Percentiles rank a stretch among this genome's conserved stretches.
Evolutionary conservation across 2,888 invertebrate genomes (phyloP).

Genomic region (Lycophotia porphyrea): DNA sequence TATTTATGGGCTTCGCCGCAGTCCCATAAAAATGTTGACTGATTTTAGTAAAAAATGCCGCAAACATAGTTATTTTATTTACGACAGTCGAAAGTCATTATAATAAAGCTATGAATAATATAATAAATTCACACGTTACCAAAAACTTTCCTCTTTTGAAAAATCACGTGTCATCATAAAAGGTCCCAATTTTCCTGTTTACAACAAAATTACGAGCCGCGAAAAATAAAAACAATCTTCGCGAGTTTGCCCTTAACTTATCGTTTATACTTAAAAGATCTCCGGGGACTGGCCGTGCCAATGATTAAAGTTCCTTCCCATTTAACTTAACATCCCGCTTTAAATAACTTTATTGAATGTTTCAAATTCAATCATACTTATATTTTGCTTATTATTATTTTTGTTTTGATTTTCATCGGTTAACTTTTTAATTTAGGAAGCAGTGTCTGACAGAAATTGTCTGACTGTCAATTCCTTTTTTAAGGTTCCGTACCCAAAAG

Average conservation of each 20-base stretch:
- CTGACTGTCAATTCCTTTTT: no score
- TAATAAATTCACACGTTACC: neutral
- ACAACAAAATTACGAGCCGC: constrained; percentile 25
- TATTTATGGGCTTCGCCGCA: neutral
- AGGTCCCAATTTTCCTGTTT: constrained; percentile 31
- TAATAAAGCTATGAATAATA: neutral
- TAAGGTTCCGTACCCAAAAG: no score
- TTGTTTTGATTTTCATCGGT: neutral
- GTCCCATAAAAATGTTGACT: neutral
- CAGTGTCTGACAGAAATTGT: neutral
- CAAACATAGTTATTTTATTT: neutral
- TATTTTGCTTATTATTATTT: constrained; percentile 31
- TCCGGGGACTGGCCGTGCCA: constrained; percentile 60
- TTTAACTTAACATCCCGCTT: constrained; percentile 63
- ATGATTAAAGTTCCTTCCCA: constrained; percentile 68
- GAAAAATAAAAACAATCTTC: constrained; percentile 32
- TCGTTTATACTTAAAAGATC: constrained; percentile 65
- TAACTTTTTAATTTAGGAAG: neutral
- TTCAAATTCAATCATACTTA: constrained; percentile 59
- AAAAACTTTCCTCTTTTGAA: neutral
- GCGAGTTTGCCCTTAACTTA: constrained; percentile 65
- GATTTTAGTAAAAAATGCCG: neutral
- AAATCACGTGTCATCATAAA: neutral
- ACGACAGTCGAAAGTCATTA: neutral
- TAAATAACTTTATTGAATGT: constrained; percentile 63